These are phyloP conservation scores for Kryptolebias ocellatus DNA, from an alignment of 2,797 vertebrate species.

Conservation along the genomic window DNA sequence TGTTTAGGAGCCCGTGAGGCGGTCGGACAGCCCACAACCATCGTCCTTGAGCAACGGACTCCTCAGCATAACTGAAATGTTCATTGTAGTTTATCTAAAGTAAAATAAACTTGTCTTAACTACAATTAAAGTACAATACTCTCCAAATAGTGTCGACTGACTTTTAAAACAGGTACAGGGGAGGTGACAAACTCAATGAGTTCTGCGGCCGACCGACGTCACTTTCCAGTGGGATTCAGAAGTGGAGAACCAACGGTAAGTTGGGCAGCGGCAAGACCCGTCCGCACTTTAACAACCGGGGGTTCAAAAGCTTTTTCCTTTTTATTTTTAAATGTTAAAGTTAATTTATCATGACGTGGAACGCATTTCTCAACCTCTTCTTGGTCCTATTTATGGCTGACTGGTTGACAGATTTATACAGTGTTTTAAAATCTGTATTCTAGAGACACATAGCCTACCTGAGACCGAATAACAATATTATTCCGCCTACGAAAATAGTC, in stretches of 20 bases:
- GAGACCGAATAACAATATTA: no score
- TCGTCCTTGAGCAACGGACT: conserved; percentile 60
- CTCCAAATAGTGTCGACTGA: background rate
- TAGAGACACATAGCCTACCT: no score
- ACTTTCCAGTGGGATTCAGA: conserved; percentile 30
- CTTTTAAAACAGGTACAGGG: background rate
- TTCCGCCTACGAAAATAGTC: no score
- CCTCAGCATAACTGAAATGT: conserved; percentile 37
- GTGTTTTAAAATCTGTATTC: no score
- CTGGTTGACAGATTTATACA: no score
- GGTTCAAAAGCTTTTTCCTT: background rate
- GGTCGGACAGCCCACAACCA: conserved; percentile 8
- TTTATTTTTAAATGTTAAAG: background rate
- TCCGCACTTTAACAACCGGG: background rate
- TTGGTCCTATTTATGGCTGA: no score
- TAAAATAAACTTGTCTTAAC: background rate
- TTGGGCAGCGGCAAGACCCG: conserved; percentile 6
- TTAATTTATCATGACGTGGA: no score
- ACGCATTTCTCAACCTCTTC: no score
- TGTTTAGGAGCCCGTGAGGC: conserved; percentile 22
- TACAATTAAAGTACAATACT: background rate
- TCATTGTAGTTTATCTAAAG: background rate
- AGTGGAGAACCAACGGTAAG: conserved; percentile 68
- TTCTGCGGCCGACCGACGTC: conserved; percentile 53
- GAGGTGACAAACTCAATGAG: conserved; percentile 57